Evolutionary conservation across 2,888 invertebrate species (phyloP).

Genomic region (Eupelmus urozonus): DNA sequence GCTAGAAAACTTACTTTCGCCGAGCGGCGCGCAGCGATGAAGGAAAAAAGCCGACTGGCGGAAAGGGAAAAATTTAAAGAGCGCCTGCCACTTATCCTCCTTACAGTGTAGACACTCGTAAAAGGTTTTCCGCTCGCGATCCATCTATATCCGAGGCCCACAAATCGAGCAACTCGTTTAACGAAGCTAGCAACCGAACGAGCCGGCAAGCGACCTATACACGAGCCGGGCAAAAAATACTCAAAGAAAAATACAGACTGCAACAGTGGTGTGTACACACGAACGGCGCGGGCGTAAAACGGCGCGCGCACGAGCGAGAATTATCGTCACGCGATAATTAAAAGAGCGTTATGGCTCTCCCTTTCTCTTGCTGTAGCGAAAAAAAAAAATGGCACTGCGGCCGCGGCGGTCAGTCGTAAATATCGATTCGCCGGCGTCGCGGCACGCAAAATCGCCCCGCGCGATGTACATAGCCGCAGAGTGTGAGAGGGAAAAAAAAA

Average conservation of each 20-base stretch:
- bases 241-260: background rate
- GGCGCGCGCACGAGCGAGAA: slow-evolving; percentile 11
- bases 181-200: background rate
- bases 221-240: background rate
- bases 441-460: slow-evolving; percentile 10
- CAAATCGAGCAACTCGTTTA: slow-evolving; percentile 3
- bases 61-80: too few species aligned
- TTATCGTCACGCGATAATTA: slow-evolving; percentile 59
- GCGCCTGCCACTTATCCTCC: too few species aligned
- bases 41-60: too few species aligned
- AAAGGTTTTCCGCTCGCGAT: too few species aligned
- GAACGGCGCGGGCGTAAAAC: background rate
- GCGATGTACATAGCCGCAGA: background rate
- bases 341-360: slow-evolving; percentile 47
- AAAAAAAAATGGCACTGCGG: slow-evolving; percentile 6
- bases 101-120: too few species aligned
- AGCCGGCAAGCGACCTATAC: background rate
- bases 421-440: slow-evolving; percentile 48
- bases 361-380: background rate
- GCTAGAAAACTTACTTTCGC: too few species aligned
- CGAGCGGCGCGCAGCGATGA: too few species aligned
- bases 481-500: background rate
- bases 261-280: background rate
- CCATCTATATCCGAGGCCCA: background rate
- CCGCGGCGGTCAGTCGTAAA: slow-evolving; percentile 47